Evolutionary conservation across 1,140 invertebrate genomes (phyloP).

Genomic region (Wiebesia pumilae): DNA sequence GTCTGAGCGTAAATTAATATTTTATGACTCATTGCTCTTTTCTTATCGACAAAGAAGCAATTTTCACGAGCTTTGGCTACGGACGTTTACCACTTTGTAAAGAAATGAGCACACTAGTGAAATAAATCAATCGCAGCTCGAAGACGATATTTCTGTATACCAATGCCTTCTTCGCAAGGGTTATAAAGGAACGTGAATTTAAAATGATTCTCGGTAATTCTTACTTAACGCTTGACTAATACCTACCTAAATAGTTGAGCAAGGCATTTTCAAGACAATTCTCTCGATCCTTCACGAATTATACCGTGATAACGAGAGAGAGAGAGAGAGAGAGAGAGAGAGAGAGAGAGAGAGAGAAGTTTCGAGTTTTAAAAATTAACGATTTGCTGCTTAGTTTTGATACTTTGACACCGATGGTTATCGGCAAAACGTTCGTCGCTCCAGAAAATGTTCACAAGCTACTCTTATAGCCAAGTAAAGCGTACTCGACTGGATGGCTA

Average conservation of each 20-base stretch:
- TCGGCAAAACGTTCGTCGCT: too few relatives aligned
- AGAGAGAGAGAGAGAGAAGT: neutral
- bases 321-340: too few relatives aligned
- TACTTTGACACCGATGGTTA: neutral
- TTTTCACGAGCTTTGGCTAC: neutral
- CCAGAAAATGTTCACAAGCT: neutral
- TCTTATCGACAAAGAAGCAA: neutral
- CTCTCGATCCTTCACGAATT: too few relatives aligned
- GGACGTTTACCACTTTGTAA: neutral
- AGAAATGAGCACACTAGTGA: neutral
- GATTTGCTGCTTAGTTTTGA: too few relatives aligned
- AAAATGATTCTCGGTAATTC: too few relatives aligned
- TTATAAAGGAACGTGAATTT: too few relatives aligned
- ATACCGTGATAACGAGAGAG: too few relatives aligned
- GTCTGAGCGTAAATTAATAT: constrained; percentile 16
- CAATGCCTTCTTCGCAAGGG: too few relatives aligned
- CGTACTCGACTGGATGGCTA: neutral
- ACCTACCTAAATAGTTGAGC: too few relatives aligned
- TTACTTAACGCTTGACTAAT: too few relatives aligned
- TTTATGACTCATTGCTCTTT: constrained; percentile 26
- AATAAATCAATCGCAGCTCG: neutral
- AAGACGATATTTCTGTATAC: neutral
- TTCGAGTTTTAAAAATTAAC: too few relatives aligned
- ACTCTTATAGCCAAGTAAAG: neutral
- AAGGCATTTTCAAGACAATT: too few relatives aligned